Base-by-base conservation (phyloP, 2,113 vertebrate species). In the Vombatus ursinus region DNA sequence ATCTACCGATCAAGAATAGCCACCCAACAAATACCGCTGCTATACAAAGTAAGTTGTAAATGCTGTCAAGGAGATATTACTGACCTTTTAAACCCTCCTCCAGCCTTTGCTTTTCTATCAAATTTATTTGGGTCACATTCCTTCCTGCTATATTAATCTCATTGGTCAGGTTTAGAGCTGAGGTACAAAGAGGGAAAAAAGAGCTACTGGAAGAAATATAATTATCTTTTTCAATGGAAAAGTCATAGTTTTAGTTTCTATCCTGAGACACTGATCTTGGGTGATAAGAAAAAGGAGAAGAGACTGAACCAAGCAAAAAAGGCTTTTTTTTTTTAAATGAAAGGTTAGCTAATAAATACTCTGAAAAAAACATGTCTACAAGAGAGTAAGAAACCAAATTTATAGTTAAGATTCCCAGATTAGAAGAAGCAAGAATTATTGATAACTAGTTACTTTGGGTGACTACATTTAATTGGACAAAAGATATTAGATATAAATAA, bases 191-290 rank as follows among this genome's bases (percentile, higher is more conserved):
- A 77, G 61, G 37, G 28, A 3, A 57, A 50, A 52, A 37, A 90
- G 48, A 84, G 37, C 26, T 61, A 52, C 12, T 3, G 23, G 48
- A 12, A 89, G 37, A 92, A 89, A 91, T 44, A 48, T 52, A 91
- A 84, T 84, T 44, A 84, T 84, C 5, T 12, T 94, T 94, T 95
- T 93, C 90, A 94, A 49, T 84, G n/a, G 68, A 84, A 84, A 84
- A 84, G 68, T 84, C 68, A 84, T 44, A 23, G 16, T 44, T 84
- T 44, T 84, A 44, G 23, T 84, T 84, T 84, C n/a, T 84, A 68
- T 37, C 28, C 57, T 68, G 57, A 68, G 68, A 84, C n/a, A 84
- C 19, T 44, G 37, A 44, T 84, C 68, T 44, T 44, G 68, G 5
- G 68, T 8, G n/a, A 84, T 44, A 44, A 84, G 68, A 25, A 31